phyloP scores from a whole-genome alignment of 2,888 invertebrate genomes.

The Acronicta aceris region DNA sequence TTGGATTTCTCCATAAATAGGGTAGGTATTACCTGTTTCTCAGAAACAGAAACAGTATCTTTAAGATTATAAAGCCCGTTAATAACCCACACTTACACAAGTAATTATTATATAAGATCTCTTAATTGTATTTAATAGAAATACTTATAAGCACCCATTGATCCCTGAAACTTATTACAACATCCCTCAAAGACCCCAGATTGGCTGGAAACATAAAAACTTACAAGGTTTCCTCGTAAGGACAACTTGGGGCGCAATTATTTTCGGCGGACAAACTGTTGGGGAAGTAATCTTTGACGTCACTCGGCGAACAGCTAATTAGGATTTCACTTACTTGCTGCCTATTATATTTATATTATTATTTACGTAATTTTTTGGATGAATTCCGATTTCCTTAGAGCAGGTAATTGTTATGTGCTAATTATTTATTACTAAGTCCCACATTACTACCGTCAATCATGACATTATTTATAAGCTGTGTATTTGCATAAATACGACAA shows the following conservation, averaged over 20 bases:
- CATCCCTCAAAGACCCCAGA: constrained; percentile 18
- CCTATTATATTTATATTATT: neutral
- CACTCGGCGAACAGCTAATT: constrained; percentile 25
- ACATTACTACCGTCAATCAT: no score
- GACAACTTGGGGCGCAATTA: constrained; percentile 49
- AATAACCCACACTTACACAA: no score
- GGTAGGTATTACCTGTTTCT: no score
- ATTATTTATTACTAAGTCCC: no score
- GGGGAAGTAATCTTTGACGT: constrained; percentile 23
- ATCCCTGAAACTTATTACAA: constrained; percentile 3
- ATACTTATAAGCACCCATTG: neutral
- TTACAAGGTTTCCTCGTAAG: constrained; percentile 24
- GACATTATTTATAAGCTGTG: no score
- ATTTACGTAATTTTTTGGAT: neutral
- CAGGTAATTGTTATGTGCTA: no score
- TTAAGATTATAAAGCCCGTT: no score
- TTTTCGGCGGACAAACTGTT: constrained; percentile 43
- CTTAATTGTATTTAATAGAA: neutral
- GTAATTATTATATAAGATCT: no score
- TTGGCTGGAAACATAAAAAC: constrained; percentile 46
- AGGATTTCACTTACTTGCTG: constrained; percentile 13
- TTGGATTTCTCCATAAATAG: no score
- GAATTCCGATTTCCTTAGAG: no score
- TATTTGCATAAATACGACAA: no score
- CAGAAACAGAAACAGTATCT: no score